These are phyloP conservation scores for Xanthia icteritia DNA, from an alignment of 2,888 invertebrate genomes.

Conservation along the genomic window DNA sequence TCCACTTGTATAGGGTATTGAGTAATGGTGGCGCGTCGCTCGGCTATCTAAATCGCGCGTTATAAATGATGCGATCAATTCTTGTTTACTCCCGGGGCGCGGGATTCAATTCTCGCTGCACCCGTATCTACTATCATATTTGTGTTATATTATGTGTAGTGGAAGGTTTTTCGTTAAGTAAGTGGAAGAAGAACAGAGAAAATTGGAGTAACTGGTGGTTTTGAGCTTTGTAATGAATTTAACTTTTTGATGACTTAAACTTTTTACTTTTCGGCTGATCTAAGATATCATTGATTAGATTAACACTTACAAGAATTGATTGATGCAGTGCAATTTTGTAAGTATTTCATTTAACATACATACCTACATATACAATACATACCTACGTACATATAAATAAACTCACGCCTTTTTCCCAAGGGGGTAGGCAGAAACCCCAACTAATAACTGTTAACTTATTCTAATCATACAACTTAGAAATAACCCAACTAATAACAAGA, in stretches of 20 bases:
- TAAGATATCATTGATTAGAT: neutral
- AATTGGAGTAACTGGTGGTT: neutral
- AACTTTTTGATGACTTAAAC: neutral
- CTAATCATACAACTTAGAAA: neutral
- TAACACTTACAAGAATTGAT: too few relatives aligned
- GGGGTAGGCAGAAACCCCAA: too few relatives aligned
- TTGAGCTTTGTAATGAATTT: neutral
- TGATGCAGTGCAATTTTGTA: neutral
- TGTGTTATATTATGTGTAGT: constrained; percentile 26
- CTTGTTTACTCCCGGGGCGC: constrained; percentile 80
- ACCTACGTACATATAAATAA: too few relatives aligned
- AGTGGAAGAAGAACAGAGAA: too few relatives aligned
- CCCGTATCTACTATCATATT: constrained; percentile 56
- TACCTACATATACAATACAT: too few relatives aligned
- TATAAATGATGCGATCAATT: constrained; percentile 88
- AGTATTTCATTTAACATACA: too few relatives aligned
- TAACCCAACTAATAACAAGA: neutral
- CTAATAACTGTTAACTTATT: neutral
- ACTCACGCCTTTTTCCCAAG: neutral
- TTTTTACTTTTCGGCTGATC: neutral
- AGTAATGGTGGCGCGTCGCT: constrained; percentile 73
- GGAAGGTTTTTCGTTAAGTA: constrained; percentile 16
- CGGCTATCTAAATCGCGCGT: constrained; percentile 84
- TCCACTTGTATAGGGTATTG: constrained; percentile 57
- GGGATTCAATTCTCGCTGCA: constrained; percentile 70